Evolutionary conservation across 2,113 vertebrate species (phyloP).

Genomic region (Plectropomus leopardus): DNA sequence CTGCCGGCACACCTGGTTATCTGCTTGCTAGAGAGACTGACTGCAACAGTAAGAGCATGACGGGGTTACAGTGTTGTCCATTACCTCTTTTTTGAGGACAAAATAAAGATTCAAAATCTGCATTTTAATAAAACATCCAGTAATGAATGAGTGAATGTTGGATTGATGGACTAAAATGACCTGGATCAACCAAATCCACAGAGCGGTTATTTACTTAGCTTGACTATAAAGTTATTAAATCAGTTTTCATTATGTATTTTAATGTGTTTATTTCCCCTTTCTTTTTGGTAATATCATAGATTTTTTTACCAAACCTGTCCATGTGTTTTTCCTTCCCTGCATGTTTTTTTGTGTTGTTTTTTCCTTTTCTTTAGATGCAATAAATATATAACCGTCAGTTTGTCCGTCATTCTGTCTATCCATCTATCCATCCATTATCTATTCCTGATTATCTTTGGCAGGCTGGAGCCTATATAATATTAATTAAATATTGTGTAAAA

Average conservation of each 20-base stretch:
- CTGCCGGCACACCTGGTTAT: conserved; percentile 5
- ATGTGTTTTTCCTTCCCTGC: too few species aligned
- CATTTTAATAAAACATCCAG: background rate
- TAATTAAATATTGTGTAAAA: too few species aligned
- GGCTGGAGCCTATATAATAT: too few species aligned
- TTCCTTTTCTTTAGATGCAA: too few species aligned
- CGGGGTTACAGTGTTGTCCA: background rate
- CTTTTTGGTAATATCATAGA: background rate
- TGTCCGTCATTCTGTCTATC: too few species aligned
- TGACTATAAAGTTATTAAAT: background rate
- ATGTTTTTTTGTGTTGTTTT: too few species aligned
- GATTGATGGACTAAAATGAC: background rate
- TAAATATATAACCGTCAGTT: too few species aligned
- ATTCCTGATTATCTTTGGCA: too few species aligned
- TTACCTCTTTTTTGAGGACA: background rate
- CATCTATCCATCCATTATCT: too few species aligned
- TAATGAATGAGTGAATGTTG: background rate
- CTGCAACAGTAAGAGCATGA: background rate
- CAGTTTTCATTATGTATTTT: background rate
- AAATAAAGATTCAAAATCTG: background rate
- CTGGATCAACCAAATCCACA: background rate
- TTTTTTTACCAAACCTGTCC: background rate
- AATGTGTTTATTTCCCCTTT: background rate
- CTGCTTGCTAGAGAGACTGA: background rate
- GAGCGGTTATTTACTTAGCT: background rate